Conservation (phyloP, 2,888 invertebrate species). For the Cremastinae sp. region DNA sequence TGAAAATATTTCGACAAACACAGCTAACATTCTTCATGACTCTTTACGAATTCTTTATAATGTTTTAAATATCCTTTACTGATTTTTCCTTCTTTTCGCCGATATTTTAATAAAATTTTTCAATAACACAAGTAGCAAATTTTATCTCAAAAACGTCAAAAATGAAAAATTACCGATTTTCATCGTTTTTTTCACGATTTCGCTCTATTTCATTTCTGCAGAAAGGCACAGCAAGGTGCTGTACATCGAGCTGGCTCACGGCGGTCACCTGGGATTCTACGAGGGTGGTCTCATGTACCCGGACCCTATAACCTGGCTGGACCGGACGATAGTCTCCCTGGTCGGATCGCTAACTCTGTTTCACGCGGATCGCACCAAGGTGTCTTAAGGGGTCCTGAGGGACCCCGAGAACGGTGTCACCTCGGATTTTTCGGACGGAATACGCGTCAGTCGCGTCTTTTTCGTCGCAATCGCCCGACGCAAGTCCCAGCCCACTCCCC, state of each 20-base stretch:
- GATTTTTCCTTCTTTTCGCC: constrained; percentile 2
- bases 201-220: constrained; percentile 77
- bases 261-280: constrained; percentile 97
- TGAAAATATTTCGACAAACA: too few relatives aligned
- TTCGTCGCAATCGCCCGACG: too few relatives aligned
- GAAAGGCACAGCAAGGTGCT: constrained; percentile 86
- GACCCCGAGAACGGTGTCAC: too few relatives aligned
- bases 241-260: constrained; percentile 92
- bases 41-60: too few relatives aligned
- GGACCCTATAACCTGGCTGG: constrained; percentile 95
- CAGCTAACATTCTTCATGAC: too few relatives aligned
- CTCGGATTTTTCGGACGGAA: too few relatives aligned
- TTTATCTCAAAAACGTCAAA: too few relatives aligned
- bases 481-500: too few relatives aligned
- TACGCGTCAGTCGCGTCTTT: too few relatives aligned
- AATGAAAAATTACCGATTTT: too few relatives aligned
- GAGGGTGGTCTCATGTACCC: constrained; percentile 94
- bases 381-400: constrained; percentile 69
- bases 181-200: too few relatives aligned
- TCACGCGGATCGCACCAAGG: constrained; percentile 79
- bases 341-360: constrained; percentile 88
- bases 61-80: background rate
- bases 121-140: too few relatives aligned
- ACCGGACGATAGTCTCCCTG: constrained; percentile 91
- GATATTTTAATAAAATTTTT: background rate